Evolutionary conservation across 2,797 vertebrate species (phyloP).

Genomic region (Micropoecilia bifurca): DNA sequence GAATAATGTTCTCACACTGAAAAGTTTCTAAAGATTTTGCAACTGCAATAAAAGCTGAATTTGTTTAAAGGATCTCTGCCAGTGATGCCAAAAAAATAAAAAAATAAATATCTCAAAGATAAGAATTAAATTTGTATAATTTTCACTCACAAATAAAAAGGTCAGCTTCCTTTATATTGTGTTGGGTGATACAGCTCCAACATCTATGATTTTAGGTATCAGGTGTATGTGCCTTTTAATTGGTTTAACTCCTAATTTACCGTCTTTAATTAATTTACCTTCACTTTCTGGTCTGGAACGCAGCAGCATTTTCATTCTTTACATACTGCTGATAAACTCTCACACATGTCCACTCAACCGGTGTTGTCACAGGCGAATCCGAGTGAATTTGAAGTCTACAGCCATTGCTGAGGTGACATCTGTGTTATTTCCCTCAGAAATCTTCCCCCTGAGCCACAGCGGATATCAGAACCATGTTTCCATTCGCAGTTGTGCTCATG

Average conservation of each 20-base stretch:
- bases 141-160: not conserved
- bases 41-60: not conserved
- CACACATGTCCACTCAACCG: not conserved
- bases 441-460: constrained; percentile 6
- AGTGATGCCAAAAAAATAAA: not conserved
- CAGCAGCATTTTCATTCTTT: not conserved
- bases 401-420: not conserved
- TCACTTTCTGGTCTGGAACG: not conserved
- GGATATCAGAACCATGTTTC: constrained; percentile 1
- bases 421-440: constrained; percentile 1
- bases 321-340: not conserved
- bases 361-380: not conserved
- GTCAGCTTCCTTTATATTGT: not conserved
- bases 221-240: not conserved
- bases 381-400: not conserved
- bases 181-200: not conserved
- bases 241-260: not conserved
- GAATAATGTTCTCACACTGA: not conserved
- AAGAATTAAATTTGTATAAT: not conserved
- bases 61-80: not conserved
- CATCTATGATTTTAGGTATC: not conserved
- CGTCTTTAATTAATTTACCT: not conserved
- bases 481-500: not conserved
- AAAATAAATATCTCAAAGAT: not conserved
- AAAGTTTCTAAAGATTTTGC: not conserved